These are phyloP conservation scores for Antechinus flavipes DNA, from an alignment of 2,113 vertebrate genomes.

Conservation along the genomic window DNA sequence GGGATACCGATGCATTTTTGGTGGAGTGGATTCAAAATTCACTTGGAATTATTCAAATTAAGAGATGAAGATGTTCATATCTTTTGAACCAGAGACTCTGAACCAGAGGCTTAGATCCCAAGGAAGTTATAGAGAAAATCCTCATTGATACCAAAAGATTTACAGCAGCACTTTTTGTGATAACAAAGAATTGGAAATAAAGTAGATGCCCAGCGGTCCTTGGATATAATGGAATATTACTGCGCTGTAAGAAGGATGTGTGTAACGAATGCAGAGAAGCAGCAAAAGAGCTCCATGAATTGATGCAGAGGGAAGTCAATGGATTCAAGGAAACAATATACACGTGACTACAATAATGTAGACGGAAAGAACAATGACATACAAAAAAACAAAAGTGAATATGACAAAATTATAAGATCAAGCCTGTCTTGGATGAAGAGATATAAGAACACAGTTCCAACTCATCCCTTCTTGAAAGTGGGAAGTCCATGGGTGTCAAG, in stretches of 20 bases:
- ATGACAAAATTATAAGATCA: background rate
- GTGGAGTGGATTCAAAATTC: background rate
- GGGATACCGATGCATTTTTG: background rate
- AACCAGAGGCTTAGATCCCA: background rate
- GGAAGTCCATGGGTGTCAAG: background rate
- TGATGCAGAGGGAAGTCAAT: background rate
- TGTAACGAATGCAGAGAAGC: background rate
- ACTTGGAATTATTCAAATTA: background rate
- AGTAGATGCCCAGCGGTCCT: background rate
- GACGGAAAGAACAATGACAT: background rate
- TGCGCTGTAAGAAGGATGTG: background rate
- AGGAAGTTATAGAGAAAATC: background rate
- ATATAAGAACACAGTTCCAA: background rate
- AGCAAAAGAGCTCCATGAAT: background rate
- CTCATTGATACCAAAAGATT: background rate
- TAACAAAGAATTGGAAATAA: background rate
- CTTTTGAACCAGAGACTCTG: background rate
- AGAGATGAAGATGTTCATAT: background rate
- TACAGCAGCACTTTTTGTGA: background rate
- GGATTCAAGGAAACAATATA: background rate
- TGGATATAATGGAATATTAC: background rate
- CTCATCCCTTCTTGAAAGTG: background rate
- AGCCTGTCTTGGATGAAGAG: background rate
- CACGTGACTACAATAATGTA: background rate
- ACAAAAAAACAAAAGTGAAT: background rate